Conservation (phyloP, 1,140 invertebrate genomes). For the Uloborus diversus region DNA sequence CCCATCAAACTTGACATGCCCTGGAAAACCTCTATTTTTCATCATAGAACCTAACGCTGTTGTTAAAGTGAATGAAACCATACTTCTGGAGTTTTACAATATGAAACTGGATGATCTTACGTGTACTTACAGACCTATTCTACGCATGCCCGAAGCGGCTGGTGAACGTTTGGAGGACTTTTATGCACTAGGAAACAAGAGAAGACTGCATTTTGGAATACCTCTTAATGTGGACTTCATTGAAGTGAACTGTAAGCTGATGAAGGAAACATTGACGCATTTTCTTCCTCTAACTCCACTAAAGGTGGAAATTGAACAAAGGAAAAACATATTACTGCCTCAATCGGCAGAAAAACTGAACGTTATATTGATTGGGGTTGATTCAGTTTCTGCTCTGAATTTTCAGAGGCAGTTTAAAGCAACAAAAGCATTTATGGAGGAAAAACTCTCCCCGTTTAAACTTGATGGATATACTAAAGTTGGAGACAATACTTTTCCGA, state of each 20-base stretch:
- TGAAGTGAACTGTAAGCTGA: conserved; percentile 3
- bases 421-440: conserved; percentile 51
- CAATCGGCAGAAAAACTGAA: conserved; percentile 25
- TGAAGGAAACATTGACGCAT: conserved; percentile 15
- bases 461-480: conserved; percentile 63
- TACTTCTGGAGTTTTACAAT: conserved; percentile 21
- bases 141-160: not conserved
- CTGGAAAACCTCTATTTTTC: conserved; percentile 65
- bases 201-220: conserved; percentile 8
- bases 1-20: conserved; percentile 71
- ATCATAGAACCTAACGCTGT: not conserved
- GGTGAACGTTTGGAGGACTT: conserved; percentile 14
- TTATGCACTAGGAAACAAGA: not conserved
- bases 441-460: conserved; percentile 49
- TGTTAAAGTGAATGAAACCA: conserved; percentile 8
- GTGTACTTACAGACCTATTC: not conserved
- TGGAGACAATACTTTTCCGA: conserved; percentile 64
- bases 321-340: not conserved
- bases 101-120: not conserved
- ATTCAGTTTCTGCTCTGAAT: conserved; percentile 62
- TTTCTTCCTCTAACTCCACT: conserved; percentile 37
- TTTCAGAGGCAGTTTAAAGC: conserved; percentile 62
- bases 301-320: conserved; percentile 26
- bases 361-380: conserved; percentile 61
- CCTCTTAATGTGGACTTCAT: conserved; percentile 33